phyloP scores from a whole-genome alignment of 1,140 invertebrate genomes.

The Drosophila willistoni region DNA sequence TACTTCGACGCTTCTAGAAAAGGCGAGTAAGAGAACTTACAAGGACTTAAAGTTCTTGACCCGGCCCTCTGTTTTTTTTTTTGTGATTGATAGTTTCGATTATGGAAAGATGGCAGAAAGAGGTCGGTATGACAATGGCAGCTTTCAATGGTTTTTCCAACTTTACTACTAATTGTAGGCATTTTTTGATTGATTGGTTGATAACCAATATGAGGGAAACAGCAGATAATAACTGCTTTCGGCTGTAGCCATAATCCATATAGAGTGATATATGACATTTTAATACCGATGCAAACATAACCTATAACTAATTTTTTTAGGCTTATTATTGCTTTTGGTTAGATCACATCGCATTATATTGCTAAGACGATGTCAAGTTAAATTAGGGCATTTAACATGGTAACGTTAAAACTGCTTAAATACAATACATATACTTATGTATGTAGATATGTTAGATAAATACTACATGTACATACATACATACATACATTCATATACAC shows the following conservation, averaged over 20 bases:
- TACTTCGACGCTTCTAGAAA: too few relatives aligned
- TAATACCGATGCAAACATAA: slow-evolving; percentile 1
- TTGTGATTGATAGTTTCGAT: neutral
- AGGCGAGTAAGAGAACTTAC: too few relatives aligned
- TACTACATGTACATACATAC: neutral
- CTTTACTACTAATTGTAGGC: neutral
- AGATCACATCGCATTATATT: slow-evolving; percentile 27
- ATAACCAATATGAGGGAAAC: neutral
- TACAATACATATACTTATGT: neutral
- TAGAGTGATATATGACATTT: slow-evolving; percentile 8
- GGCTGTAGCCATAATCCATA: neutral
- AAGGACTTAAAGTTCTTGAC: too few relatives aligned
- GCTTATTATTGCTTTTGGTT: slow-evolving; percentile 3
- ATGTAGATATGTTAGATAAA: slow-evolving; percentile 10
- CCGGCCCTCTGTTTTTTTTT: too few relatives aligned
- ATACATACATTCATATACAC: neutral
- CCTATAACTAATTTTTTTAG: neutral
- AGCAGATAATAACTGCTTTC: too few relatives aligned
- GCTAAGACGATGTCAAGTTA: slow-evolving; percentile 36
- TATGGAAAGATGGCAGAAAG: too few relatives aligned
- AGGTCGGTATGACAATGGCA: neutral
- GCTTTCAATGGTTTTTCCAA: neutral
- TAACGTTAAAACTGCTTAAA: slow-evolving; percentile 43
- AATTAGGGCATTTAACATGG: slow-evolving; percentile 77
- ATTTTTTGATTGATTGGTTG: neutral